phyloP scores from a whole-genome alignment of 2,888 invertebrate species.

The Myopa tessellatipennis region DNA sequence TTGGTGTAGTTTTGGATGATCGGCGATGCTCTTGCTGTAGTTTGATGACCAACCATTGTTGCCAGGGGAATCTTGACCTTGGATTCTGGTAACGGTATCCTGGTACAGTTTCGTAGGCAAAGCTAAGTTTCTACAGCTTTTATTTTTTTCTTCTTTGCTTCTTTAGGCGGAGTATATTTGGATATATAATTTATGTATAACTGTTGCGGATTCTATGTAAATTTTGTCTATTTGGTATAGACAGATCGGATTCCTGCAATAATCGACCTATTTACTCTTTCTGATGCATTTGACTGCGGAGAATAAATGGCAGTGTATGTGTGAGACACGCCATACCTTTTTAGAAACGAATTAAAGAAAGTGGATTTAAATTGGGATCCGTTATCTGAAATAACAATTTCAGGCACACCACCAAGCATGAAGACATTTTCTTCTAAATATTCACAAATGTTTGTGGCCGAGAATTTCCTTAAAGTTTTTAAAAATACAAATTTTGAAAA shows the following conservation, averaged over 20 bases:
- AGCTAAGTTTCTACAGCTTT: too few relatives aligned
- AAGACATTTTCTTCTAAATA: slow-evolving; percentile 27
- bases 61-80: too few relatives aligned
- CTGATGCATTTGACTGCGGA: slow-evolving; percentile 41
- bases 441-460: slow-evolving; percentile 24
- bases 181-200: too few relatives aligned
- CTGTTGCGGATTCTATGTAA: too few relatives aligned
- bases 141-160: too few relatives aligned
- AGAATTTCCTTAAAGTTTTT: slow-evolving; percentile 9
- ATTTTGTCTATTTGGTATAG: not conserved
- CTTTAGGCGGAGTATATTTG: too few relatives aligned
- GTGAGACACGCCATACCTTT: slow-evolving; percentile 40
- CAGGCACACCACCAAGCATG: slow-evolving; percentile 36
- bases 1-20: too few relatives aligned
- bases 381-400: slow-evolving; percentile 38
- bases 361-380: slow-evolving; percentile 37
- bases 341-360: slow-evolving; percentile 22
- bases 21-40: too few relatives aligned
- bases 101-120: too few relatives aligned
- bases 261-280: slow-evolving; percentile 34
- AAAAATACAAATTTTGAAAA: slow-evolving; percentile 24
- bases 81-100: too few relatives aligned
- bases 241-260: slow-evolving; percentile 32
- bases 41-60: too few relatives aligned
- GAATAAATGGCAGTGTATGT: slow-evolving; percentile 40